These are phyloP conservation scores for Isoperla grammatica DNA, from an alignment of 2,888 invertebrate genomes.

Conservation along the genomic window DNA sequence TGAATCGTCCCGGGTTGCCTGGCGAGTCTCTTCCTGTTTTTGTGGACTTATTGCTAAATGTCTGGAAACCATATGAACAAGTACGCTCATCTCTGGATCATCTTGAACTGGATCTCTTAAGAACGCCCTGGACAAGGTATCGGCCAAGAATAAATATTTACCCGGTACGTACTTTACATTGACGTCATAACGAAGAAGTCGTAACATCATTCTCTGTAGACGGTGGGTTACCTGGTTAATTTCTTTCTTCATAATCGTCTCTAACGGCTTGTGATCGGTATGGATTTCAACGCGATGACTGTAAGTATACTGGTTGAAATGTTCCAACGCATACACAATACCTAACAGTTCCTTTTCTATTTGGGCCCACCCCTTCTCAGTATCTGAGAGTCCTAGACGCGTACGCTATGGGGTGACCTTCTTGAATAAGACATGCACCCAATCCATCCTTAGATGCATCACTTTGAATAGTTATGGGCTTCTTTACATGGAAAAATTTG, in stretches of 20 bases:
- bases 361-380: conserved; percentile 7
- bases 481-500: background rate
- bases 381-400: background rate
- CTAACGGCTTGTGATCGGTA: conserved; percentile 18
- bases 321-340: conserved; percentile 6
- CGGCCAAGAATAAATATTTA: conserved; percentile 9
- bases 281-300: background rate
- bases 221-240: background rate
- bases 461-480: background rate
- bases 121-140: conserved; percentile 13
- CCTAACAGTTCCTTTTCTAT: conserved; percentile 14
- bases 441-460: conserved; percentile 5
- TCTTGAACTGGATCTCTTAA: conserved; percentile 5
- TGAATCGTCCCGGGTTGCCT: background rate
- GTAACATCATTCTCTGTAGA: conserved; percentile 7
- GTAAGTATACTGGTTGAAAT: conserved; percentile 13
- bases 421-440: conserved; percentile 10
- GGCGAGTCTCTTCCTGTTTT: background rate
- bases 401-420: conserved; percentile 4
- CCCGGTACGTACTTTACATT: conserved; percentile 13
- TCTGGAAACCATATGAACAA: conserved; percentile 8
- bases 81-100: conserved; percentile 13
- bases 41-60: conserved; percentile 9
- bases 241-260: conserved; percentile 8
- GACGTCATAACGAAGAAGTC: conserved; percentile 1